Evolutionary conservation across 1,140 invertebrate genomes (phyloP), one percentile per base, ranked within the genome.

Genomic region (Delia radicum): DNA sequence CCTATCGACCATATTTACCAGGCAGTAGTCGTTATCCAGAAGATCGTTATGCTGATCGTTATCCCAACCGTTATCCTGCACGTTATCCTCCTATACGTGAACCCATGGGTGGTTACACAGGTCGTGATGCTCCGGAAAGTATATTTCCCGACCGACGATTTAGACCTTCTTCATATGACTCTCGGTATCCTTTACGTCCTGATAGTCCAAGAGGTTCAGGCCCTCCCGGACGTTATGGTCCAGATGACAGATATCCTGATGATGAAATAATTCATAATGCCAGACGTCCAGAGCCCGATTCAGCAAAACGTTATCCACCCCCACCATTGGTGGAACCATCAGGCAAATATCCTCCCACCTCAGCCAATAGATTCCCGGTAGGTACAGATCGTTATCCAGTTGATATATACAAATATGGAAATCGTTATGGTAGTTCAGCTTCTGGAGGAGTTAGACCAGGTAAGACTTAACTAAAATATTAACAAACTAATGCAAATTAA

Each of bases 401-500:
- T 29, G 84, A 85, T 73, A 86, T 86, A 79, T 86, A 83, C 75
- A 86, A 86, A 72, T 86, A 86, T 73, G 85, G 85, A 61, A 86
- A 86, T 77, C 81, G 83, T n/a, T 76, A 76, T n/a, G 80, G 79
- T 26, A 74, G 79, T 72, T 78, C 79, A 61, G 78, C 81, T 62
- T 12, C 77, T 10, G 74, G 83, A 42, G 69, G 37, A 15, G 31
- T 31, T 28, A 78, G 83, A 28, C 81, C 84, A 28, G 84, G 84
- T 85, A 82, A 83, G 81, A 26, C 6, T 27, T 33, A n/a, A 31
- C 24, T 31, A 77, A 75, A 46, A 18, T 24, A 62, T 33, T 28
- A 28, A 74, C 21, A 28, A 28, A 75, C 72, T 77, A 75, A 75
- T 73, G n/a, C n/a, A n/a, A n/a, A n/a, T n/a, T n/a, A n/a, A n/a